Conservation (phyloP, 2,888 invertebrate species). For the Leucozona laternaria region DNA sequence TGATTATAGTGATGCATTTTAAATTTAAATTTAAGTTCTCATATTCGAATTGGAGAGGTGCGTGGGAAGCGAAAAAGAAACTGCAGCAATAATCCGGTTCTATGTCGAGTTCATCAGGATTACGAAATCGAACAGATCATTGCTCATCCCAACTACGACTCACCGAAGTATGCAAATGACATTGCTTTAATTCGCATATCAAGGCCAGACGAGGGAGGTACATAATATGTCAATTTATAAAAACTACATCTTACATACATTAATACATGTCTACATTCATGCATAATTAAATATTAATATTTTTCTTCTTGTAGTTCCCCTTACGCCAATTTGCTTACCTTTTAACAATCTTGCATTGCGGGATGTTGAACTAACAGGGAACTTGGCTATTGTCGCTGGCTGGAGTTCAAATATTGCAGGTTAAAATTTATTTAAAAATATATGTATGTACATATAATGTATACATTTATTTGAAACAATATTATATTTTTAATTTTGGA, state of each 20-base stretch:
- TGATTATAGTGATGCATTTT: background rate
- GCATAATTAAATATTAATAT: constrained; percentile 9
- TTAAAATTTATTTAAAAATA: too few relatives aligned
- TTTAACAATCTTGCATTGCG: constrained; percentile 78
- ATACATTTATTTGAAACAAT: background rate
- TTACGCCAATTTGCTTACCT: constrained; percentile 85
- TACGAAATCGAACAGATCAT: constrained; percentile 84
- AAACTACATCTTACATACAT: too few relatives aligned
- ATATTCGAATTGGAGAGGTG: constrained; percentile 88
- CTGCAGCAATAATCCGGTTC: constrained; percentile 81
- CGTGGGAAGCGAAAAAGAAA: constrained; percentile 83
- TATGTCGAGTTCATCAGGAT: constrained; percentile 85
- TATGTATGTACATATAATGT: background rate
- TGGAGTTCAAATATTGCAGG: constrained; percentile 89
- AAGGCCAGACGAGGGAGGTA: constrained; percentile 80
- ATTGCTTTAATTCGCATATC: constrained; percentile 85
- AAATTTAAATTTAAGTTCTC: constrained; percentile 82
- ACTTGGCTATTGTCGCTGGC: constrained; percentile 87
- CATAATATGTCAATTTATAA: too few relatives aligned
- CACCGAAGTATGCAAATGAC: constrained; percentile 85
- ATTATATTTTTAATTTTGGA: background rate
- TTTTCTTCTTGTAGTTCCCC: constrained; percentile 78
- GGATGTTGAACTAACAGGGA: constrained; percentile 83
- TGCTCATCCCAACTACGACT: constrained; percentile 85
- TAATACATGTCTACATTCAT: background rate